Percentiles rank a stretch among this genome's conserved stretches.
Conservation (phyloP, 2,113 vertebrate genomes). For the Cyrtonyx montezumae region DNA sequence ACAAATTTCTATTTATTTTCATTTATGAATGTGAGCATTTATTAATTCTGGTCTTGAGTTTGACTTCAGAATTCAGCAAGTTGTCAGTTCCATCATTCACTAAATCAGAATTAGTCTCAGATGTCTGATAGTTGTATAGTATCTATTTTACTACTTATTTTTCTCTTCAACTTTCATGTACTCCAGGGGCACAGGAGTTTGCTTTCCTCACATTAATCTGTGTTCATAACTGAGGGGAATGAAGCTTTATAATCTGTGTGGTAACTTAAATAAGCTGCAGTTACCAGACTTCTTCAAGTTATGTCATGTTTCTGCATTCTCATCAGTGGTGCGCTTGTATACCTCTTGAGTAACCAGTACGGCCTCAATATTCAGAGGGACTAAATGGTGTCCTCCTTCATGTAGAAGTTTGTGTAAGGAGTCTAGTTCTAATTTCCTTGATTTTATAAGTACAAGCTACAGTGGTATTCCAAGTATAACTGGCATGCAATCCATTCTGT, state of each 20-base stretch:
- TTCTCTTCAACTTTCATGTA: background rate
- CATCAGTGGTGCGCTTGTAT: accelerated
- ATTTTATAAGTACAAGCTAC: background rate
- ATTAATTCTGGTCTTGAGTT: background rate
- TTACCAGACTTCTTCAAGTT: background rate
- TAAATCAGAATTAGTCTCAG: background rate
- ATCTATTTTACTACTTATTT: background rate
- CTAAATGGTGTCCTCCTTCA: background rate
- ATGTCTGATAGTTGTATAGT: background rate
- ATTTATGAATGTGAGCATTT: background rate
- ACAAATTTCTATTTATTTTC: background rate
- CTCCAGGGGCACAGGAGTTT: background rate
- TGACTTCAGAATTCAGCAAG: background rate
- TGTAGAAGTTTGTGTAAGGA: background rate
- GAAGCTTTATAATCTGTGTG: background rate
- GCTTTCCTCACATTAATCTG: background rate
- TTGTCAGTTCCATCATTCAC: background rate
- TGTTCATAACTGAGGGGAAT: background rate
- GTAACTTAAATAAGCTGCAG: background rate
- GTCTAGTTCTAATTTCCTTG: background rate
- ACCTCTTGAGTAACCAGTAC: background rate
- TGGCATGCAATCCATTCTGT: background rate
- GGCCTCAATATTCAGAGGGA: background rate
- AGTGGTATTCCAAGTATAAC: background rate
- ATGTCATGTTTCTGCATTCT: background rate